Evolutionary conservation across 2,888 invertebrate genomes (phyloP), one percentile per base, ranked within the genome.

Genomic region (Lypha dubia): DNA sequence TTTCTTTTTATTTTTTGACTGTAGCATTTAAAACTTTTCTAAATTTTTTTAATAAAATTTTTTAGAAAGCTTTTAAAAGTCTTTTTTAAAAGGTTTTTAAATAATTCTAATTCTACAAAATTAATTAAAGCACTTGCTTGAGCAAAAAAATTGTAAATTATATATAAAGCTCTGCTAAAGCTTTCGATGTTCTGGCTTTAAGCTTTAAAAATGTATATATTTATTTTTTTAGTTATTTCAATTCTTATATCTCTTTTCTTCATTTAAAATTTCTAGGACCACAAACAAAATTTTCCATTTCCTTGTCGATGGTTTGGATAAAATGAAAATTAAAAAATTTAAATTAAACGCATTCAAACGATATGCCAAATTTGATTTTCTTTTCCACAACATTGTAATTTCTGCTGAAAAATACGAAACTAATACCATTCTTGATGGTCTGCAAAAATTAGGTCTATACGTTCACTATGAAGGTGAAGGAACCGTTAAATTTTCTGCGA

Each of bases 401-500:
- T 87, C 88, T 6, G 90, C 89, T 1, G 86, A 88, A 70, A 87
- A 89, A 70, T 91, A 90, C 79, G 87, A 87, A 56, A 91, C 90
- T 8, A 87, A 91, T 53, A 91, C 90, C 6, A 38, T 90, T 32
- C 58, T 91, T 28, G 88, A 90, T 87, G 87, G 88, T 0, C 49
- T 91, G 79, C 86, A 87, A 9, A 85, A 88, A 46, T 7, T 88
- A 79, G 90, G 91, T 35, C 49, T 91, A 1, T 88, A 88, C 3
- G 88, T 90, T 0, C 85, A 89, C 73, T 90, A 91, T 75, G 89
- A 91, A 83, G 91, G 90, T 15, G 63, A 86, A 24, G 91, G 91
- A 1, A 75, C 87, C 0, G 51, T 91, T 35, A 86, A 88, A n/a
- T 89, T 91, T 17, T 88, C 87, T 82, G 49, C 91, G 62, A 74